Percentiles rank a stretch among this genome's conserved stretches.
Evolutionary conservation across 2,888 invertebrate genomes (phyloP).

Genomic region (Erebia aethiops): DNA sequence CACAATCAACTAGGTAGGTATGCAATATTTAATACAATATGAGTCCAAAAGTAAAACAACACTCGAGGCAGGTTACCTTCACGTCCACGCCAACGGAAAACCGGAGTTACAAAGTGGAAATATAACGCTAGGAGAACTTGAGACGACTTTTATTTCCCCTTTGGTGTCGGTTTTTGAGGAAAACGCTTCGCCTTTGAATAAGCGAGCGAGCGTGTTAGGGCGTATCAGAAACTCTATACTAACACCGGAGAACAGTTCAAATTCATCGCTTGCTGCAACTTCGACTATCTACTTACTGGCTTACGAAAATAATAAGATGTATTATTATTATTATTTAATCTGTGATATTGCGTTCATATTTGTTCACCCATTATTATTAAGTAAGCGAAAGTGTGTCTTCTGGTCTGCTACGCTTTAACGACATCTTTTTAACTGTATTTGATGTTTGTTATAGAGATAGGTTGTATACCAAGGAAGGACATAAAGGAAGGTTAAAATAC

Average conservation of each 20-base stretch:
- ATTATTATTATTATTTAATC: no score
- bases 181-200: constrained; percentile 20
- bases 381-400: no score
- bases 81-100: constrained; percentile 45
- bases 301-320: no score
- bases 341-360: no score
- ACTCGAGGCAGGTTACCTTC: constrained; percentile 47
- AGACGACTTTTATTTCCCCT: constrained; percentile 32
- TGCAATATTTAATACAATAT: constrained; percentile 37
- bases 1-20: not conserved
- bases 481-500: no score
- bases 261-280: not conserved
- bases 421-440: no score
- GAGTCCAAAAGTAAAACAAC: constrained; percentile 50
- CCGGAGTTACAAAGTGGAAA: constrained; percentile 20
- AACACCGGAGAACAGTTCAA: constrained; percentile 1
- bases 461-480: no score
- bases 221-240: constrained; percentile 8
- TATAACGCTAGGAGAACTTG: constrained; percentile 26
- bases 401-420: no score
- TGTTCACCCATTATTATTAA: no score
- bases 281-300: not conserved
- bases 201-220: constrained; percentile 14
- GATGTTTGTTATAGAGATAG: no score
- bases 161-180: constrained; percentile 31